A percentile compares a stretch with the other conserved stretches of the same genome.
Evolutionary conservation across 2,113 vertebrate species (phyloP).

Genomic region (Xiphophorus couchianus): DNA sequence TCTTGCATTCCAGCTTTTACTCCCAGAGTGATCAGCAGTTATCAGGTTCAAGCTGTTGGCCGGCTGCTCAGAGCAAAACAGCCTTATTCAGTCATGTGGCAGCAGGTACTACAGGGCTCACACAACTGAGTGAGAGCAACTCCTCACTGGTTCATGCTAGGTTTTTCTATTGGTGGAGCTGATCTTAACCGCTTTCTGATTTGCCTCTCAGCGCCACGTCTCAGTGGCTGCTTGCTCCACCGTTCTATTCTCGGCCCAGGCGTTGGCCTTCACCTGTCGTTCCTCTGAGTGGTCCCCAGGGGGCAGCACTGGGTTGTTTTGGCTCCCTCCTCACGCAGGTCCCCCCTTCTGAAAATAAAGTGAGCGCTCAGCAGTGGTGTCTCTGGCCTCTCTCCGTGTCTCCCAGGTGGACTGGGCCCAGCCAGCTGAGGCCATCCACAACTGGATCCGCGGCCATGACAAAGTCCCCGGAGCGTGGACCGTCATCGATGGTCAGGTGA

Average conservation of each 20-base stretch:
- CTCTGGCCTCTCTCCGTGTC: neutral
- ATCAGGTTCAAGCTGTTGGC: neutral
- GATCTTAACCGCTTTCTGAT: constrained; percentile 25
- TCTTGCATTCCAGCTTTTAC: neutral
- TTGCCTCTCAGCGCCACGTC: constrained; percentile 17
- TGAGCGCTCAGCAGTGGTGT: neutral
- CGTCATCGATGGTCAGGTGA: constrained; percentile 87
- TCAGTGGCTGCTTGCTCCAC: neutral
- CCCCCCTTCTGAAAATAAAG: neutral
- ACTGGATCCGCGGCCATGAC: constrained; percentile 98
- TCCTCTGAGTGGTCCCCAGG: constrained; percentile 17
- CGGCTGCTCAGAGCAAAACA: neutral
- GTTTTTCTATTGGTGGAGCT: constrained; percentile 17
- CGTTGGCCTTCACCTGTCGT: constrained; percentile 28
- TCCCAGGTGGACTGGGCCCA: constrained; percentile 85
- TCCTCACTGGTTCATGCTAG: neutral
- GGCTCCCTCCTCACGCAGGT: neutral
- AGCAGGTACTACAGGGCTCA: neutral
- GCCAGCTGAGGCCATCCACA: constrained; percentile 88
- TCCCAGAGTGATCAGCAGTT: neutral
- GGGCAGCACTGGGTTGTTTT: constrained; percentile 4
- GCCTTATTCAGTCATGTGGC: neutral
- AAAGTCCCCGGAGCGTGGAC: constrained; percentile 97
- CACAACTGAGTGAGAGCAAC: neutral
- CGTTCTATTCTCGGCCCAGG: constrained; percentile 44